Percentiles rank a stretch among this genome's conserved stretches.
Evolutionary conservation across 2,888 invertebrate genomes (phyloP).

Genomic region (Phengaris arion): DNA sequence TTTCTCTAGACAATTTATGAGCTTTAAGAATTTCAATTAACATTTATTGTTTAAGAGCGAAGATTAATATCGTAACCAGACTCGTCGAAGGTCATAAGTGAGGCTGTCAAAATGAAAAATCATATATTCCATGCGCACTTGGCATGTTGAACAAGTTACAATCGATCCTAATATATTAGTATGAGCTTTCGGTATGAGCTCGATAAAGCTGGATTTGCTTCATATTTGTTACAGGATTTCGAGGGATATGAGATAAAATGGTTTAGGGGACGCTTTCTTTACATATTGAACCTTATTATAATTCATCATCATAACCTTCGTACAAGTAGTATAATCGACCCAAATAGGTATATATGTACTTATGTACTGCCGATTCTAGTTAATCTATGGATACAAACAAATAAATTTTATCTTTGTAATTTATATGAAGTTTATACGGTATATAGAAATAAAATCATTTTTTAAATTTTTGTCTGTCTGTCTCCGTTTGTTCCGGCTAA

Average conservation of each 20-base stretch:
- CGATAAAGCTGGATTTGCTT: conserved; percentile 32
- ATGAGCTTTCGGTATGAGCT: conserved; percentile 34
- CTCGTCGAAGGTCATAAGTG: conserved; percentile 7
- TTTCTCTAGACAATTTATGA: conserved; percentile 2
- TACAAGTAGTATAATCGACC: background rate
- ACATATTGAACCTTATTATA: background rate
- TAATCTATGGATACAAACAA: no score
- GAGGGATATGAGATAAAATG: conserved; percentile 33
- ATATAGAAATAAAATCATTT: no score
- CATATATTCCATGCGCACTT: conserved; percentile 37
- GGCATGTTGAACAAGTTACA: conserved; percentile 49
- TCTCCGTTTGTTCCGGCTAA: no score
- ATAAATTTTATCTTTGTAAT: no score
- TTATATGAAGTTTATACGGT: no score
- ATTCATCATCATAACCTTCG: background rate
- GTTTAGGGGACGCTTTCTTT: conserved; percentile 31
- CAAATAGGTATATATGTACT: no score
- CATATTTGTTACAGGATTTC: conserved; percentile 31
- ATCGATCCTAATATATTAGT: conserved; percentile 38
- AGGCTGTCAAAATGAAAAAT: conserved; percentile 21
- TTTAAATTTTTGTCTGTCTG: no score
- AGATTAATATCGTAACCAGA: conserved; percentile 9
- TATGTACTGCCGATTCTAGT: no score
- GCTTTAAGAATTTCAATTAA: conserved; percentile 11
- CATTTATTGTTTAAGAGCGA: conserved; percentile 13